phyloP scores from a whole-genome alignment of 1,140 invertebrate genomes.

The Protaetia brevitarsis region DNA sequence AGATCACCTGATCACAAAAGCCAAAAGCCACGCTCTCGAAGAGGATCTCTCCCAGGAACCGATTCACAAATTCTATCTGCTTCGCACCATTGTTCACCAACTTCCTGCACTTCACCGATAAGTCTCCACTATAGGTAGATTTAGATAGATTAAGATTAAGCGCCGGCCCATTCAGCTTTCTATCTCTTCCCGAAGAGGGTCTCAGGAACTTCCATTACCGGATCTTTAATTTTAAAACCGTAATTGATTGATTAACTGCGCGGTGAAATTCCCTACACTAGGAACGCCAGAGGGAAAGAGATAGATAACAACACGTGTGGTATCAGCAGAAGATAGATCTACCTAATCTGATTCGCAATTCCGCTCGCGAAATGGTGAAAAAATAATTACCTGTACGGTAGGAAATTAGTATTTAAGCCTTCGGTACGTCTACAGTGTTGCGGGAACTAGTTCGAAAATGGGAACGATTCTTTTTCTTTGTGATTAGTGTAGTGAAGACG shows the following conservation, averaged over 20 bases:
- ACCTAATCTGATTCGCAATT: too few species aligned
- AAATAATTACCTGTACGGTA: too few species aligned
- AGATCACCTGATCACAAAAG: too few species aligned
- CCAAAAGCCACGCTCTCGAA: too few species aligned
- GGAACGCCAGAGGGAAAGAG: background rate
- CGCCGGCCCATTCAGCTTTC: conserved; percentile 9
- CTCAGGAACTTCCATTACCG: conserved; percentile 16
- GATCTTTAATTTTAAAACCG: conserved; percentile 23
- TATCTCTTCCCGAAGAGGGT: conserved; percentile 4
- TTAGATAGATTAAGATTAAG: conserved; percentile 26
- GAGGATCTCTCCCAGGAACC: too few species aligned
- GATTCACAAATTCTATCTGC: too few species aligned
- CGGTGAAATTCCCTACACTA: background rate
- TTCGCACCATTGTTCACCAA: conserved; percentile 14
- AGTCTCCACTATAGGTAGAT: conserved; percentile 24
- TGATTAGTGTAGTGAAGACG: too few species aligned
- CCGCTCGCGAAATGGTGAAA: too few species aligned
- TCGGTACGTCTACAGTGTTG: too few species aligned
- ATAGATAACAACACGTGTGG: background rate
- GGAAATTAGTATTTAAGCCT: too few species aligned
- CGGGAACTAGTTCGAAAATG: too few species aligned
- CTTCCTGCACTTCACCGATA: conserved; percentile 19
- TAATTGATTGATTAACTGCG: conserved; percentile 25
- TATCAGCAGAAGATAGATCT: background rate
- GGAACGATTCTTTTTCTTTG: too few species aligned